Evolutionary conservation across 2,113 vertebrate species (phyloP).

Genomic region (Neogale vison): DNA sequence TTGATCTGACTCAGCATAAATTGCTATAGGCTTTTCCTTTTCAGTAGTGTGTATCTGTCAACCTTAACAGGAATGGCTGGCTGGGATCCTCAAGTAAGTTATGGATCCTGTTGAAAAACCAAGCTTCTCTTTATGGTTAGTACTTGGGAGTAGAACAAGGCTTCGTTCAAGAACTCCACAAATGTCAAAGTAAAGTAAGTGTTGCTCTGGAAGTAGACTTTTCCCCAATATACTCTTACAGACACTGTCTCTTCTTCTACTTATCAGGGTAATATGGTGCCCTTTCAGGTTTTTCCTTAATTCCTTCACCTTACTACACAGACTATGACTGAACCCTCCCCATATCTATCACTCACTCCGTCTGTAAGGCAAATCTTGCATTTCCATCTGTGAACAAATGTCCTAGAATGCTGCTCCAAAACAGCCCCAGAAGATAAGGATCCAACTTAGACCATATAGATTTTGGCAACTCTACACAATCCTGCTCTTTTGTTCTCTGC

Average conservation of each 20-base stretch:
- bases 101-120: not conserved
- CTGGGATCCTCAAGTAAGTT: not conserved
- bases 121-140: not conserved
- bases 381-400: not conserved
- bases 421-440: accelerated
- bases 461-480: not conserved
- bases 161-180: not conserved
- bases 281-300: not conserved
- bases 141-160: not conserved
- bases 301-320: not conserved
- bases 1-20: not conserved
- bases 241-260: not conserved
- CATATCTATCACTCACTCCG: not conserved
- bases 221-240: not conserved
- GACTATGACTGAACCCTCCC: not conserved
- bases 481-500: not conserved
- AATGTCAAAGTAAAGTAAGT: not conserved
- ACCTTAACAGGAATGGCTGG: not conserved
- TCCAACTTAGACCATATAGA: not conserved
- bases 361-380: not conserved
- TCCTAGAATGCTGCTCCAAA: not conserved
- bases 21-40: not conserved
- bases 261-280: not conserved
- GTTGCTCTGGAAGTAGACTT: not conserved
- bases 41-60: not conserved